Base-by-base conservation (phyloP, 1,140 invertebrate genomes). In the Philaenus spumarius region DNA sequence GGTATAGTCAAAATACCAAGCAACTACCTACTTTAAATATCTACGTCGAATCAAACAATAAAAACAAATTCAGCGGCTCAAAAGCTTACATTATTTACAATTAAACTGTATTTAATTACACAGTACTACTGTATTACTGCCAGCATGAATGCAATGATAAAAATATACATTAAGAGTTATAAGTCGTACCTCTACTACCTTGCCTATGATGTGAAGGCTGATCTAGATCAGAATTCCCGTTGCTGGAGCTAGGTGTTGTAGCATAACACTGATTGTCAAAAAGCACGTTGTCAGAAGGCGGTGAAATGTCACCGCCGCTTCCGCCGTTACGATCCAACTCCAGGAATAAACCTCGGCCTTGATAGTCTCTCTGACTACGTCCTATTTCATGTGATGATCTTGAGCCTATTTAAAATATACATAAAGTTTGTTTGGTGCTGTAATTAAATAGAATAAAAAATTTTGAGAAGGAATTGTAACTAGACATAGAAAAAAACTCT, bases 211-310 rank as follows among this genome's bases (percentile, higher is more conserved):
- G 79, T 9, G 79, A 76, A n/a, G 71, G 66, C 66, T 86, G 83
- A 70, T 91, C 89, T 75, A 89, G 85, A 71, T 91, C 89, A 35
- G 88, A 90, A 75, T 92, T 92, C 35, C 89, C 89, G 66, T 91
- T 92, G 67, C 88, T 92, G 22, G 90, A 93, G 64, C 89, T 92
- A 15, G 91, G 90, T 34, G 90, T 94, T 12, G 90, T 93, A 14
- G 90, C 90, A 75, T 94, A 95, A 75, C 90, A 93, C 68, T 92
- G 89, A 75, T 93, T 92, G 78, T 95, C 91, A 73, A 93, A 94
- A 72, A 93, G 85, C 23, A 91, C 89, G 72, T 93, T 91, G 72
- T 95, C 90, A 46, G 90, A 93, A 2, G 90, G 89, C 56, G 90
- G 90, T 6, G 90, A 93, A 61, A 86, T 78, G 68, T 91, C 89